Evolutionary conservation across 2,888 invertebrate genomes (phyloP).

Genomic region (Actias luna): DNA sequence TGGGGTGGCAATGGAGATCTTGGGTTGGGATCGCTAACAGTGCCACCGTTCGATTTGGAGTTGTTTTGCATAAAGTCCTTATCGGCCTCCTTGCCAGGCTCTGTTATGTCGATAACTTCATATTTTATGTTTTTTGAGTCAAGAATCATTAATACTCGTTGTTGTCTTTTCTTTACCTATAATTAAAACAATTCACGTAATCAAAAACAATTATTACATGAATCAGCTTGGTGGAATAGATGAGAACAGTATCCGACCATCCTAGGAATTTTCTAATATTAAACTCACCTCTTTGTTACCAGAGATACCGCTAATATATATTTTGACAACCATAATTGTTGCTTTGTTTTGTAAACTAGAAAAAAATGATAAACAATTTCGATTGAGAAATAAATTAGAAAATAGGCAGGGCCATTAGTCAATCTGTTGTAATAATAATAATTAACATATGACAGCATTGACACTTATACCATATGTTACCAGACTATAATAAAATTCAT

Average conservation of each 20-base stretch:
- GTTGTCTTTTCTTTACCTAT: conserved; percentile 97
- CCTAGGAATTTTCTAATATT: conserved; percentile 65
- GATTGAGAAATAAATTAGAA: conserved; percentile 59
- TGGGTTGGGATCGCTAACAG: conserved; percentile 87
- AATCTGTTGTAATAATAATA: conserved; percentile 65
- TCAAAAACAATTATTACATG: conserved; percentile 62
- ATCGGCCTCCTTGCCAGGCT: conserved; percentile 93
- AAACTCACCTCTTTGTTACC: conserved; percentile 95
- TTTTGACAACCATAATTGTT: conserved; percentile 91
- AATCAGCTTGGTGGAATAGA: conserved; percentile 64
- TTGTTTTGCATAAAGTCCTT: conserved; percentile 96
- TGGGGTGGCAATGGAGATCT: conserved; percentile 95
- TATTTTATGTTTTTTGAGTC: conserved; percentile 95
- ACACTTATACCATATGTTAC: conserved; percentile 42
- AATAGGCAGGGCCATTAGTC: conserved; percentile 79
- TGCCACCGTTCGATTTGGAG: conserved; percentile 87
- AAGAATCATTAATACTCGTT: conserved; percentile 95
- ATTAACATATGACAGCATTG: conserved; percentile 41
- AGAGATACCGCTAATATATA: conserved; percentile 95
- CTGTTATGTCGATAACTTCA: conserved; percentile 96
- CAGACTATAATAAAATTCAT: conserved; percentile 19
- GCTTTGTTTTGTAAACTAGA: conserved; percentile 45
- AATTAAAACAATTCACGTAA: conserved; percentile 63
- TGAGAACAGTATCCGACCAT: conserved; percentile 61
- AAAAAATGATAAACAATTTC: conserved; percentile 52